These are phyloP conservation scores for Drosophila sp. DNA, from an alignment of 1,140 invertebrate genomes.

Conservation along the genomic window DNA sequence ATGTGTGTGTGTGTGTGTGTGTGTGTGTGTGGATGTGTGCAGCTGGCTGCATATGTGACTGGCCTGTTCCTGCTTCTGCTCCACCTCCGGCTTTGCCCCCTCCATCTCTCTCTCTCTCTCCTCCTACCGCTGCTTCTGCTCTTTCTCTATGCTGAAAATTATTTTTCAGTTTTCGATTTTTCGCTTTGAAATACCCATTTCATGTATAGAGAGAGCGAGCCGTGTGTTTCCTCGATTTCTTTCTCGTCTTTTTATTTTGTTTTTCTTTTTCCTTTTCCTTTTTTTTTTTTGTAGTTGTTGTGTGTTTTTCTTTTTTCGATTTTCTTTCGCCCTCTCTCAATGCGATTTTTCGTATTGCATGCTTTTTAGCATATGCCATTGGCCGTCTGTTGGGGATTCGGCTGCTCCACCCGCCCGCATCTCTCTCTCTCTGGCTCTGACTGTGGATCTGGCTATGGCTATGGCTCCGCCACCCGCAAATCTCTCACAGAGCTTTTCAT, in stretches of 20 bases:
- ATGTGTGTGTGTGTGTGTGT: conserved; percentile 43
- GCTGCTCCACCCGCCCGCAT: not conserved
- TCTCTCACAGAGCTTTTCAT: conserved; percentile 73
- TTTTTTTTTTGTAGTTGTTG: conserved; percentile 24
- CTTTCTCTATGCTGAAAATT: conserved; percentile 68
- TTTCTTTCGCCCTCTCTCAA: conserved; percentile 53
- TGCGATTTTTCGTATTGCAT: conserved; percentile 75
- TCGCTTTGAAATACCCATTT: conserved; percentile 80
- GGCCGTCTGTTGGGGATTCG: conserved; percentile 54
- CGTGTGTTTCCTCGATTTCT: conserved; percentile 56
- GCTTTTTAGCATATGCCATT: conserved; percentile 80
- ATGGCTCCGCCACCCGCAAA: conserved; percentile 10
- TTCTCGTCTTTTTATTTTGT: conserved; percentile 30
- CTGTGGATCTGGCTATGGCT: not conserved
- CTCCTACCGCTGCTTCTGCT: not conserved
- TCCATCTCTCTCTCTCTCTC: not conserved
- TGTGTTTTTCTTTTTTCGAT: conserved; percentile 39
- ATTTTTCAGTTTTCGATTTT: conserved; percentile 81
- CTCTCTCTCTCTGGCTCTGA: not conserved
- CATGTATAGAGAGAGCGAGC: conserved; percentile 45
- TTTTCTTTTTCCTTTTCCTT: conserved; percentile 2
- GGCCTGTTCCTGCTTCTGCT: conserved; percentile 21
- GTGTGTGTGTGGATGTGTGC: conserved; percentile 56
- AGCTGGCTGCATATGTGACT: conserved; percentile 72
- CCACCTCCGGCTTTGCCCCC: not conserved